Conservation (phyloP, 2,113 vertebrate genomes). For the Erinaceus europaeus region DNA sequence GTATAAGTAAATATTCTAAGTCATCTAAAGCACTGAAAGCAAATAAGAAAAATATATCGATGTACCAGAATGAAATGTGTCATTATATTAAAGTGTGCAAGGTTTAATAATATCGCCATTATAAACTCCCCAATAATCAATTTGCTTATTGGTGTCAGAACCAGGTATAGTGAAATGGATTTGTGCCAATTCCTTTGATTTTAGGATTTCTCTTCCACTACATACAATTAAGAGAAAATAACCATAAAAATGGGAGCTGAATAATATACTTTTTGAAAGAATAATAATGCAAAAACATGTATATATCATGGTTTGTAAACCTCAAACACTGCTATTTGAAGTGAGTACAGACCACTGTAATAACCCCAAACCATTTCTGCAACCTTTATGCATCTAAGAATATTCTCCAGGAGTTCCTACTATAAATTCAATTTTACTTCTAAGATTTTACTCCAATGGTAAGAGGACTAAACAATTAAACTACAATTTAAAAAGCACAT, state of each 20-base stretch:
- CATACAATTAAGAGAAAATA: neutral
- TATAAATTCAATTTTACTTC: neutral
- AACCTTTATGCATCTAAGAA: neutral
- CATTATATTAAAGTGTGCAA: neutral
- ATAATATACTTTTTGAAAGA: neutral
- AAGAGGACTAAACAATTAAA: neutral
- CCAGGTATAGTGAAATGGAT: neutral
- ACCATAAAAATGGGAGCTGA: neutral
- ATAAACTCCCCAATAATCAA: neutral
- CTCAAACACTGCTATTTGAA: neutral
- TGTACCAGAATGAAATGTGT: neutral
- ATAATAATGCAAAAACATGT: neutral
- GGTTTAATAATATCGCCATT: slow-evolving; percentile 25
- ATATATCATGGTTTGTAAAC: no score
- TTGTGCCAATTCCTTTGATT: neutral
- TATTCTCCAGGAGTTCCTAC: neutral
- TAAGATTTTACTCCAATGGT: neutral
- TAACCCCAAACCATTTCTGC: neutral
- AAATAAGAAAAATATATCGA: neutral
- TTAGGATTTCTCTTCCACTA: neutral
- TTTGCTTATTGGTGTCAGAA: neutral
- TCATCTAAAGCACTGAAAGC: neutral
- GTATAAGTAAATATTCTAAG: neutral
- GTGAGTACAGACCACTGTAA: neutral
- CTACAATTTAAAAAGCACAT: neutral